Base-by-base conservation (phyloP, 2,113 vertebrate species). In the Zootoca vivipara region DNA sequence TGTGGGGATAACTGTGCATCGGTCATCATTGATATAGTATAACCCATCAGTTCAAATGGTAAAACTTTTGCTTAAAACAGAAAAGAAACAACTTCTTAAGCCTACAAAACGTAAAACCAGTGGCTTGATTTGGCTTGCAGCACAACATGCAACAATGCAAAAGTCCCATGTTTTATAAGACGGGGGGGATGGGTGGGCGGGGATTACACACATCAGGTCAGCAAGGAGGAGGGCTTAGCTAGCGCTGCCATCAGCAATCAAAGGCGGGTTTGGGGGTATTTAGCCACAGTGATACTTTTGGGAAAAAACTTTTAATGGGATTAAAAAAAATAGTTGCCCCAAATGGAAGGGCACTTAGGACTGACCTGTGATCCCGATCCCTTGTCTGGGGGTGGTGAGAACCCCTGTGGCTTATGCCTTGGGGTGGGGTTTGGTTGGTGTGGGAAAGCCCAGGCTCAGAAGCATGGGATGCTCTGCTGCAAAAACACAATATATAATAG, bases 401-500 rank as follows among this genome's bases (percentile, higher is more conserved):
- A 94, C 95, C 94, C 97, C 96, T 95, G 93, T 95, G 95, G 95
- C 96, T 96, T 97, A 97, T 95, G 95, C 94, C 97, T 97, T 97
- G 96, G 96, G 96, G 92, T 93, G 79, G 96, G 96, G 89, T 95
- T 96, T 96, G 96, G 95, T 97, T 96, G 96, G 95, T 93, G 96
- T 96, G 96, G 94, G 97, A 96, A 96, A 97, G 96, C 97, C 97
- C 97, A 96, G 97, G 95, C 96, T 97, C 97, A 95, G 96, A 96
- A 96, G 96, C 96, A 96, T 97, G 97, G 95, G 96, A 96, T 96
- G 96, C 96, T 96, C 96, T 96, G 96, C 97, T 97, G 97, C 95
- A 96, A 96, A 97, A 97, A 97, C 96, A 97, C 96, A 97, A 97
- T 97, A 97, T 97, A 96, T 96, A 96, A 97, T 77, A 97, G 94